Base-by-base conservation (phyloP, 2,888 invertebrate genomes). In the Apeira syringaria region DNA sequence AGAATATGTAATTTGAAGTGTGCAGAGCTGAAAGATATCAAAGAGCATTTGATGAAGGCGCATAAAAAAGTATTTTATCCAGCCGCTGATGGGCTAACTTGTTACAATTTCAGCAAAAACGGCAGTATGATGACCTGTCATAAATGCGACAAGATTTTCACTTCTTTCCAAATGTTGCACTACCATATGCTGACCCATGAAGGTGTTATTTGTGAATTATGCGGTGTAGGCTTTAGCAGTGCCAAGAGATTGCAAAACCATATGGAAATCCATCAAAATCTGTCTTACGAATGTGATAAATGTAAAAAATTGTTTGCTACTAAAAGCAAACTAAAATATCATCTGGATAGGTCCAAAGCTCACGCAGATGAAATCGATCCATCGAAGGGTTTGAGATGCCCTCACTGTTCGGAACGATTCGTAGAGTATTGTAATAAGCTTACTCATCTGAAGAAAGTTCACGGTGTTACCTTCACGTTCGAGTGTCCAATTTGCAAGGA, bases 191-290 rank as follows among this genome's bases (percentile, higher is more conserved):
- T 13, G n/a, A n/a, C 6, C 1, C 33, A 33, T 8, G n/a, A 12
- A 8, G 86, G 64, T 33, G 85, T 86, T 0, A 83, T 85, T 1
- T 88, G 87, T 38, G 87, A 88, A 52, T 83, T 78, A 0, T 88
- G 87, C 41, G 28, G 28, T 1, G 1, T 7, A 3, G 8, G 28
- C n/a, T 28, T 28, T 6, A 15, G 11, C 4, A n/a, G 1, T 24
- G 1, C 1, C 24, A 8, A 8, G 9, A 2, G 5, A 24, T 7
- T 24, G 3, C 5, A 7, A 24, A 24, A 8, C 8, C 24, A 24
- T 9, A 24, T 2, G 5, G 9, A 9, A 8, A 5, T 8, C 1
- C 24, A 24, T 9, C 24, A 9, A 24, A 24, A 9, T 5, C 9
- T 8, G 3, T 9, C 24, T 3, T 9, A 9, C 9, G 9, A 24